Conservation (phyloP, 2,113 vertebrate genomes). For the Gorsachius goisagi region DNA sequence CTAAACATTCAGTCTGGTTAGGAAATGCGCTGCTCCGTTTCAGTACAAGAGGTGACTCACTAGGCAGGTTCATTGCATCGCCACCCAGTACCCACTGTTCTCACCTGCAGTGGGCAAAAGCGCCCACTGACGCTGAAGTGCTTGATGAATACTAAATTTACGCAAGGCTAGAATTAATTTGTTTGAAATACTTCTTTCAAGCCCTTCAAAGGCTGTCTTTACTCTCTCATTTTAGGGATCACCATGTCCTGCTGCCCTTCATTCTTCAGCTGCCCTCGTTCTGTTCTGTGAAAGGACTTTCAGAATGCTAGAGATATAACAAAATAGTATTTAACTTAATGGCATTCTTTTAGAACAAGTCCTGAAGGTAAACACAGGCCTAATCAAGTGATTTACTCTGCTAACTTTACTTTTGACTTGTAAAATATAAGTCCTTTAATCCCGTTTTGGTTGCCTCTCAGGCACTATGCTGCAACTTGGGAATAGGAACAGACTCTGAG, state of each 20-base stretch:
- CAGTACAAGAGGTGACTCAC: accelerated
- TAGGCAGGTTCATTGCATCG: accelerated
- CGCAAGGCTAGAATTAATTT: not conserved
- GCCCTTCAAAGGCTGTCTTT: not conserved
- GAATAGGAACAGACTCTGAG: not conserved
- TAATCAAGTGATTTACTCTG: not conserved
- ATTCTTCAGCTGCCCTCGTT: not conserved
- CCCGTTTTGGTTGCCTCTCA: not conserved
- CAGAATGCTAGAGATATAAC: not conserved
- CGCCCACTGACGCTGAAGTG: not conserved
- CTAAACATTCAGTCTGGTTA: accelerated
- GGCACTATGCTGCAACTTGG: not conserved
- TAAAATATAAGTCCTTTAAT: not conserved
- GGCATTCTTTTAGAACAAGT: not conserved
- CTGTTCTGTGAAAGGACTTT: not conserved
- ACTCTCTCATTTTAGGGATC: not conserved
- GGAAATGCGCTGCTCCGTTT: accelerated
- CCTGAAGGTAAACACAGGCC: not conserved
- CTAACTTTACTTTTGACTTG: not conserved
- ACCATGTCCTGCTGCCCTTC: not conserved
- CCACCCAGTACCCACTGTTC: not conserved
- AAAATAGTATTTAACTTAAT: not conserved
- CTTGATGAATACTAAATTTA: not conserved
- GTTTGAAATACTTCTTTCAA: not conserved
- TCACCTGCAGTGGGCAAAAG: not conserved